Base-by-base conservation (phyloP, 2,113 vertebrate genomes). In the Carassius auratus region DNA sequence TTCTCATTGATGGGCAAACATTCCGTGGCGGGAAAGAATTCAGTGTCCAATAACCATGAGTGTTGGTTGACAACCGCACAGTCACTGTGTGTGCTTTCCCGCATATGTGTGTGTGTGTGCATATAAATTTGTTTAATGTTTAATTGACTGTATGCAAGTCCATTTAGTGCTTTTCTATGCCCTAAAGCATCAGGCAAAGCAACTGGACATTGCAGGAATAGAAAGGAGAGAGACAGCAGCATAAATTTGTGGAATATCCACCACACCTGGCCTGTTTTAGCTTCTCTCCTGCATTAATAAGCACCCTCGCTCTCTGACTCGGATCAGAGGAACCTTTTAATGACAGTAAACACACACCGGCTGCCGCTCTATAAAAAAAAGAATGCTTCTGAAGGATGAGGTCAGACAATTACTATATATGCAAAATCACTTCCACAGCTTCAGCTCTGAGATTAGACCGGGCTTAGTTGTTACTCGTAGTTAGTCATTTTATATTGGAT, bases 381-480 rank as follows among this genome's bases (percentile, higher is more conserved):
- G 42, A 8, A 42, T 8, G 8, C 42, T 42, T 42, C 42, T 45
- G 8, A 45, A 14, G 87, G 84, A 30, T 80, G 82, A 86, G 89
- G 91, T 90, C 90, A 88, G 91, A 91, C 89, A 92, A 92, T 93
- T 91, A 94, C 93, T 93, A 77, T 23, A 74, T 38, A 0, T 75
- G 57, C n/a, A 7, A 83, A 23, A 75, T 52, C 90, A 89, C 68
- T 92, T 87, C 86, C 88, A 75, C 84, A 82, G 86, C 90, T 89
- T 91, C 90, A 87, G 85, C 86, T 89, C 87, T 50, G 82, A 71
- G 91, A 19, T 50, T 89, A 90, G 91, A 92, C 92, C 81, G 75
- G 87, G 87, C 90, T 91, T 93, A 92, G 92, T 93, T 94, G 92
- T 94, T 92, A 92, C 88, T 93, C 79, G 88, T 91, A 89, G 90